Percentiles rank a stretch among this genome's conserved stretches.
Evolutionary conservation across 1,140 invertebrate genomes (phyloP).

Genomic region (Drosophila burlai): DNA sequence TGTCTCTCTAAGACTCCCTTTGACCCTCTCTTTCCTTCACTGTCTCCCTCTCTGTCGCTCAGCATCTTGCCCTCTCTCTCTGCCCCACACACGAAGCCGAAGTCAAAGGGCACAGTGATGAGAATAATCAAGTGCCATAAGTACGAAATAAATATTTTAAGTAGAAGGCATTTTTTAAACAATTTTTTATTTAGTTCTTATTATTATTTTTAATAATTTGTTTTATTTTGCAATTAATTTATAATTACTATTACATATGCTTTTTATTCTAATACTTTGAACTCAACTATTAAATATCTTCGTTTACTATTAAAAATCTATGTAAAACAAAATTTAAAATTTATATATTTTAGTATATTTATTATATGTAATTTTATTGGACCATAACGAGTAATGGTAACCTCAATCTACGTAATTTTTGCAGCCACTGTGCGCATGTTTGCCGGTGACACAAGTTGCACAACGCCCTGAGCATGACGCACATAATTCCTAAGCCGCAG

Average conservation of each 20-base stretch:
- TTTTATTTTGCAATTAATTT: too few species aligned
- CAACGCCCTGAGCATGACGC: conserved; percentile 57
- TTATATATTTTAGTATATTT: too few species aligned
- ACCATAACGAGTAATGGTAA: neutral
- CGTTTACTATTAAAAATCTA: too few species aligned
- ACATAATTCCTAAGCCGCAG: conserved; percentile 71
- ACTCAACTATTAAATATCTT: too few species aligned
- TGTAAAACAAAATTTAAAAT: neutral
- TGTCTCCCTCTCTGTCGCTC: neutral
- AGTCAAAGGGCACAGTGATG: conserved; percentile 5
- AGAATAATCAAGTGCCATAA: neutral
- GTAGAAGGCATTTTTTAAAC: too few species aligned
- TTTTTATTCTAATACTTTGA: too few species aligned
- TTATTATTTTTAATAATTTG: too few species aligned
- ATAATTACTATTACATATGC: too few species aligned
- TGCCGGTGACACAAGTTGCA: conserved; percentile 49
- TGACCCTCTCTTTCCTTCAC: neutral
- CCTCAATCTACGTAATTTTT: neutral
- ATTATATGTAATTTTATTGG: neutral
- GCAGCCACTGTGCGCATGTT: conserved; percentile 18
- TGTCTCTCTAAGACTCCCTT: neutral
- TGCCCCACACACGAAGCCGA: neutral
- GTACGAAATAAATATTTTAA: too few species aligned
- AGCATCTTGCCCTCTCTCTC: neutral
- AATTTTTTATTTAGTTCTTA: too few species aligned